phyloP scores from a whole-genome alignment of 2,888 invertebrate species.

The Zygogramma bicolorata region DNA sequence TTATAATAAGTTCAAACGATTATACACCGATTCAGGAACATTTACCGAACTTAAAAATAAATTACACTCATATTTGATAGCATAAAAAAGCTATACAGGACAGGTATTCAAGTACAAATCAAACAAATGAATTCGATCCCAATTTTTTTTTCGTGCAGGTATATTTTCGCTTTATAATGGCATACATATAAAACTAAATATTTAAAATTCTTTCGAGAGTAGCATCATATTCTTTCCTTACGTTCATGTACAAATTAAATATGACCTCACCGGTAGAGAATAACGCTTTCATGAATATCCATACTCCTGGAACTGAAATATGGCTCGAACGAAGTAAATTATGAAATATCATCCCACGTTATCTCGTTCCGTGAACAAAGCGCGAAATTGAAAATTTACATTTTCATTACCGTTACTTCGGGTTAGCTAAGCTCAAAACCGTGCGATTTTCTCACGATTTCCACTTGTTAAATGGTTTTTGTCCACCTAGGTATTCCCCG shows the following conservation, averaged over 20 bases:
- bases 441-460: slow-evolving; percentile 16
- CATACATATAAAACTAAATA: no score
- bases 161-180: no score
- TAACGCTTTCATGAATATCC: not conserved
- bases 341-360: slow-evolving; percentile 2
- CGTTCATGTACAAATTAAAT: not conserved
- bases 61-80: no score
- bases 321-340: not conserved
- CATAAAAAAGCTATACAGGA: no score
- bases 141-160: no score
- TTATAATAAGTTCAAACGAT: no score
- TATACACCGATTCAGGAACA: no score
- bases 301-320: not conserved
- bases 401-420: slow-evolving; percentile 17
- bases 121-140: no score
- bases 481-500: slow-evolving; percentile 12
- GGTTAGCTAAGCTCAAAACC: not conserved
- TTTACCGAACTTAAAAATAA: no score
- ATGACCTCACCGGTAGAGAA: not conserved
- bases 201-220: no score
- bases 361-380: not conserved
- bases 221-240: no score
- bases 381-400: slow-evolving; percentile 10
- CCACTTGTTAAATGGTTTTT: slow-evolving; percentile 16
- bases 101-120: no score